A percentile compares a stretch with the other conserved stretches of the same genome.
These are phyloP conservation scores for Congeria kusceri DNA, from an alignment of 2,888 invertebrate genomes.

Conservation along the genomic window DNA sequence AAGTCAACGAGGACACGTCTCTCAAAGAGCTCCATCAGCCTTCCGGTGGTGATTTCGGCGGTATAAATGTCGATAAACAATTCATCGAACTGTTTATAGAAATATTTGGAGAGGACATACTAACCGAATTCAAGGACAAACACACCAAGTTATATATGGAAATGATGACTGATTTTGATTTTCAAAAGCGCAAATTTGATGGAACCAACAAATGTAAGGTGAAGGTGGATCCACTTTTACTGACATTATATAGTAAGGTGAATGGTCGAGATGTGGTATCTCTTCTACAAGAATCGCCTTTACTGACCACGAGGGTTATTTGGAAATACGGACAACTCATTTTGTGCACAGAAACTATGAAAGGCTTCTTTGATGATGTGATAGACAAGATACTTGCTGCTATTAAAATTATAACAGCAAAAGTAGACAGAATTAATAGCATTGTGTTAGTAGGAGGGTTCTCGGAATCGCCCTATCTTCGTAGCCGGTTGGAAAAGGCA, in stretches of 20 bases:
- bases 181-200: constrained; percentile 42
- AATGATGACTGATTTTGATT: constrained; percentile 40
- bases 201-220: constrained; percentile 3
- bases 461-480: constrained; percentile 32
- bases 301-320: constrained; percentile 2
- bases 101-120: constrained; percentile 18
- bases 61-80: constrained; percentile 43
- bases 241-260: no score
- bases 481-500: constrained; percentile 5
- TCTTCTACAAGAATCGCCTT: no score
- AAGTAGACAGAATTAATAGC: constrained; percentile 2
- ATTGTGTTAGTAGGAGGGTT: constrained; percentile 37
- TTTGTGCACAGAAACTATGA: constrained; percentile 8
- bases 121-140: constrained; percentile 25
- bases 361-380: constrained; percentile 29
- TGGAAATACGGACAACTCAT: constrained; percentile 37
- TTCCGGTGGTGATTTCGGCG: constrained; percentile 53
- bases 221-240: no score
- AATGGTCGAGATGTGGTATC: no score
- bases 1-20: constrained; percentile 31
- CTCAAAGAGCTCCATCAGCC: constrained; percentile 50
- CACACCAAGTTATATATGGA: constrained; percentile 45
- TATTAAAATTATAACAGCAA: neutral
- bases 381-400: constrained; percentile 16
- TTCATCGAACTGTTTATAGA: constrained; percentile 20